phyloP scores from a whole-genome alignment of 1,140 invertebrate genomes.

The Pissodes strobi region DNA sequence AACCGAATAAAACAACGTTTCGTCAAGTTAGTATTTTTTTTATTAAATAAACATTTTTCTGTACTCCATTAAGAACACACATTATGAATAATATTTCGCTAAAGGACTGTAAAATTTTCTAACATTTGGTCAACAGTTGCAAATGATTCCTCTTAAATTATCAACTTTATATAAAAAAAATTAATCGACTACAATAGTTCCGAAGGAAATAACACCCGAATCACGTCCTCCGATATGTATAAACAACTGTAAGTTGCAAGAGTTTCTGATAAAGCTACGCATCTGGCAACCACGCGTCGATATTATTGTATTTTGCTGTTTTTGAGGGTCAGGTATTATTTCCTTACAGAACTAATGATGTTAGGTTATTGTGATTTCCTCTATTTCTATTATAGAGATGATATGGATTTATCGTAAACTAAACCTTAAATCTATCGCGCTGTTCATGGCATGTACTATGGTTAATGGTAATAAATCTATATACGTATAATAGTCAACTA shows the following conservation, averaged over 20 bases:
- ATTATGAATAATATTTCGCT: constrained; percentile 46
- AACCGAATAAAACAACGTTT: constrained; percentile 25
- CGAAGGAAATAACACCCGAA: neutral
- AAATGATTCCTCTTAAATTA: constrained; percentile 25
- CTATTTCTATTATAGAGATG: too few relatives aligned
- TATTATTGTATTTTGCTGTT: neutral
- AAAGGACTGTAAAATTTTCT: constrained; percentile 48
- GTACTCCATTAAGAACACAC: constrained; percentile 54
- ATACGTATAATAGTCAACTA: too few relatives aligned
- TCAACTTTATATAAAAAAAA: constrained; percentile 26
- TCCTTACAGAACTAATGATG: too few relatives aligned
- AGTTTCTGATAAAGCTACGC: neutral
- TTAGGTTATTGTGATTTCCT: too few relatives aligned
- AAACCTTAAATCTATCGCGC: too few relatives aligned
- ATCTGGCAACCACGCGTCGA: neutral
- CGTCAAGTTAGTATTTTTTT: constrained; percentile 39
- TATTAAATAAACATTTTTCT: constrained; percentile 54
- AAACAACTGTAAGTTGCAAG: neutral
- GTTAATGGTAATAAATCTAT: too few relatives aligned
- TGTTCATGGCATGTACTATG: too few relatives aligned
- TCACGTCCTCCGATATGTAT: neutral
- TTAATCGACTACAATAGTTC: neutral
- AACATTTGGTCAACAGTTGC: constrained; percentile 51
- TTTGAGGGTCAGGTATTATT: neutral
- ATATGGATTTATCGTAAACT: too few relatives aligned